Percentiles rank a stretch among this genome's conserved stretches.
These are phyloP conservation scores for Diarsia brunnea DNA, from an alignment of 2,888 invertebrate genomes.

Conservation along the genomic window DNA sequence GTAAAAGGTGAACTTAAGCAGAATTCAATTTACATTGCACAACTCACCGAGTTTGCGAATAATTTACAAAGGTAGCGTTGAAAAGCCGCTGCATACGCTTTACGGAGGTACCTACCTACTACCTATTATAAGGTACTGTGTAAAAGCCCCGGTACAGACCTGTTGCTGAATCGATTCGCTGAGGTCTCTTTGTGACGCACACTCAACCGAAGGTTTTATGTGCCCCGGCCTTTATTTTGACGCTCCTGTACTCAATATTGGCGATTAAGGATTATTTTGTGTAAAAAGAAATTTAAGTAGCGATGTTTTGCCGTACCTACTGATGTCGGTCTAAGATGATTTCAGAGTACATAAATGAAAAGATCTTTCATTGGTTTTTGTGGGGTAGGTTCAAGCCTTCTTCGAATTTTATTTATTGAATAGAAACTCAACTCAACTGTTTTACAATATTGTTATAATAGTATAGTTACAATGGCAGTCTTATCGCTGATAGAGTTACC, in stretches of 20 bases:
- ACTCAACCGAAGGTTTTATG: conserved; percentile 70
- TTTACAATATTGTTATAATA: neutral
- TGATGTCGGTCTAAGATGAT: neutral
- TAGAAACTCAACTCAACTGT: neutral
- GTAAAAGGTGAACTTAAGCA: conserved; percentile 22
- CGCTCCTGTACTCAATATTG: conserved; percentile 47
- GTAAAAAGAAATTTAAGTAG: conserved; percentile 11
- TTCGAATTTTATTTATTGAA: neutral
- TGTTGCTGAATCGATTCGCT: conserved; percentile 86
- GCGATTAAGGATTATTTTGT: conserved; percentile 33
- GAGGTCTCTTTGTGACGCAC: conserved; percentile 76
- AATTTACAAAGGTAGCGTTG: conserved; percentile 58
- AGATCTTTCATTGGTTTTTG: conserved; percentile 14
- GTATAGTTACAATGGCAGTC: no score
- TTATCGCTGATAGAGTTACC: neutral
- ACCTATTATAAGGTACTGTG: conserved; percentile 49
- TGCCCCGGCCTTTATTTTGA: conserved; percentile 65
- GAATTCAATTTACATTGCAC: conserved; percentile 47
- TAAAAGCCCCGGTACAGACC: conserved; percentile 75
- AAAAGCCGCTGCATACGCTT: conserved; percentile 56
- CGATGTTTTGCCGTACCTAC: neutral
- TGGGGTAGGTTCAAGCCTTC: neutral
- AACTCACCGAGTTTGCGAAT: conserved; percentile 42
- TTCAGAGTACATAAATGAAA: neutral
- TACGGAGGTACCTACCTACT: conserved; percentile 48